Base-by-base conservation (phyloP, 2,113 vertebrate genomes). In the Phycodurus eques region DNA sequence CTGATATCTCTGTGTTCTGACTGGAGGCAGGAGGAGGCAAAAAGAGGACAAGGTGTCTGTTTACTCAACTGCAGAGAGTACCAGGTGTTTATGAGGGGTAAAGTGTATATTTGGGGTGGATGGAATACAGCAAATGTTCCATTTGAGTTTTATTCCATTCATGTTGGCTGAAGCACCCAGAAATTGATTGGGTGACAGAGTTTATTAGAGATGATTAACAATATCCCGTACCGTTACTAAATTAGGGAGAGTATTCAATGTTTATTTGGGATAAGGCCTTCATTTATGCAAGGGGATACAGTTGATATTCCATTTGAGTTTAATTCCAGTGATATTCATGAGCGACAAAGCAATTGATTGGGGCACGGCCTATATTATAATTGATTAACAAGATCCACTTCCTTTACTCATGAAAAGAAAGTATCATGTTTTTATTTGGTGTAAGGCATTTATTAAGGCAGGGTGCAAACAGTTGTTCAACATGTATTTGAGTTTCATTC, bases 1-100 rank as follows among this genome's bases (percentile, higher is more conserved):
- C 74, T 72, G 86, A 80, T 88, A 81, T 81, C 79, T 81, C 68
- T 70, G 70, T 73, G 60, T 70, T 61, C 75, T 82, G 76, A 73
- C 71, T 75, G 82, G 73, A 84, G 72, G 79, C 57, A 61, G 72
- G 39, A 70, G 51, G 71, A 75, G 79, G 33, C 27, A 62, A 63
- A 44, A 54, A 68, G 19, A 70, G 35, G 61, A 67, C 67, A 78
- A 51, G 54, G 67, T 71, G 67, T 60, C 35, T 39, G 4, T 39
- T 39, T 39, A 39, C 35, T 39, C 35, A 39, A 39, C 8, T 62
- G 33, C 60, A 20, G 59, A 61, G 33, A 42, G 61, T 63, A 63
- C 8, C 19, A 1, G 35, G 39, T 35, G 33, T 62, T 35, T 62
- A 8, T 15, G 11, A 27, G 56, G 56, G 9, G 1, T 27, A 59